These are phyloP conservation scores for Periplaneta americana DNA, from an alignment of 1,140 invertebrate species.

Conservation along the genomic window DNA sequence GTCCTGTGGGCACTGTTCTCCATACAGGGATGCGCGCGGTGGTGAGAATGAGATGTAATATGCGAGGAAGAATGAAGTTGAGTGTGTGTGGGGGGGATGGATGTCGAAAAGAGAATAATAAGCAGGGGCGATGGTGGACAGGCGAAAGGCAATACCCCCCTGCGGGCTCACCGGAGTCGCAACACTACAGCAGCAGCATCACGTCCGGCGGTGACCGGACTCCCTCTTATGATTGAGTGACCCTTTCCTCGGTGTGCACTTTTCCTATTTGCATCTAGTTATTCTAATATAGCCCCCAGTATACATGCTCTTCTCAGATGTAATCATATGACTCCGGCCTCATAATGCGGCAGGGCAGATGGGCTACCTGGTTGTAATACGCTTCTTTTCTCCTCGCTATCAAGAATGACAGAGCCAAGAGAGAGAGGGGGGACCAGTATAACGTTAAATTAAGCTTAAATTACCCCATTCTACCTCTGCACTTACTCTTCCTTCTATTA, in stretches of 20 bases:
- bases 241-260: not conserved
- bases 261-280: not conserved
- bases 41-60: not conserved
- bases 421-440: too few species aligned
- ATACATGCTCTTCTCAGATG: not conserved
- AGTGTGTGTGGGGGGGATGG: not conserved
- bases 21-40: not conserved
- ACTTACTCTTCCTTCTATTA: not conserved
- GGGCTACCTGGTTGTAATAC: not conserved
- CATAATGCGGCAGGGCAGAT: not conserved
- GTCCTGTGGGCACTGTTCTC: too few species aligned
- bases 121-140: constrained; percentile 3
- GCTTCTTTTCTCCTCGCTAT: not conserved
- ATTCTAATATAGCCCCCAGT: not conserved
- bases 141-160: constrained; percentile 4
- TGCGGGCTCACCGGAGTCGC: not conserved
- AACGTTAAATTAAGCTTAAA: not conserved
- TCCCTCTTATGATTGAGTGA: not conserved
- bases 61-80: not conserved
- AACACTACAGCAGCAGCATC: too few species aligned
- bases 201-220: not conserved
- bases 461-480: not conserved
- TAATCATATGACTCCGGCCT: not conserved
- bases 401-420: not conserved
- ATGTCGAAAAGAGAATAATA: not conserved